These are phyloP conservation scores for Perdita meconis DNA, from an alignment of 2,888 invertebrate genomes.

Conservation along the genomic window DNA sequence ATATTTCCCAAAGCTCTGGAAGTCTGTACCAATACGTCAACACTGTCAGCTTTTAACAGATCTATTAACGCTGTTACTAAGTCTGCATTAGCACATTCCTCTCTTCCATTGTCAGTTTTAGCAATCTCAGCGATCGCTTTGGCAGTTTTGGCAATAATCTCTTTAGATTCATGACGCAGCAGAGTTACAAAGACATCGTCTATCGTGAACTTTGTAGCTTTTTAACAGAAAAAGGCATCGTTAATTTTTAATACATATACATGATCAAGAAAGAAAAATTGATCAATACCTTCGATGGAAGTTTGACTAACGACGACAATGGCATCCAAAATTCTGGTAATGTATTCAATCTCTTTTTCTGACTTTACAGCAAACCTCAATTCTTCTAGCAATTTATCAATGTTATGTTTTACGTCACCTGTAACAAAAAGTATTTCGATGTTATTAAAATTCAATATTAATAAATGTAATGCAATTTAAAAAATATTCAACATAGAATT, in stretches of 20 bases:
- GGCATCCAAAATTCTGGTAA: constrained; percentile 71
- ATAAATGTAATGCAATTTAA: background rate
- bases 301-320: constrained; percentile 71
- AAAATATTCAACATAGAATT: background rate
- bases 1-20: constrained; percentile 95
- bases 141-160: constrained; percentile 84
- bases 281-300: constrained; percentile 70
- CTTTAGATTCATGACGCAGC: constrained; percentile 72
- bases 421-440: constrained; percentile 4
- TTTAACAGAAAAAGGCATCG: constrained; percentile 59
- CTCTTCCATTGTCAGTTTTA: constrained; percentile 91
- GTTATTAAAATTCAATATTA: background rate
- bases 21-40: constrained; percentile 89
- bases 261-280: background rate
- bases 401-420: constrained; percentile 70
- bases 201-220: constrained; percentile 67
- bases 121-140: constrained; percentile 93
- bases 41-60: constrained; percentile 84
- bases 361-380: constrained; percentile 66
- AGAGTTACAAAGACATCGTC: constrained; percentile 76
- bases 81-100: constrained; percentile 88
- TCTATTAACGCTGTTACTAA: constrained; percentile 87
- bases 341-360: constrained; percentile 54
- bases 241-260: background rate
- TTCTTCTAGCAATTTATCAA: constrained; percentile 71